Conservation (phyloP, 2,113 vertebrate genomes). For the Charina bottae region DNA sequence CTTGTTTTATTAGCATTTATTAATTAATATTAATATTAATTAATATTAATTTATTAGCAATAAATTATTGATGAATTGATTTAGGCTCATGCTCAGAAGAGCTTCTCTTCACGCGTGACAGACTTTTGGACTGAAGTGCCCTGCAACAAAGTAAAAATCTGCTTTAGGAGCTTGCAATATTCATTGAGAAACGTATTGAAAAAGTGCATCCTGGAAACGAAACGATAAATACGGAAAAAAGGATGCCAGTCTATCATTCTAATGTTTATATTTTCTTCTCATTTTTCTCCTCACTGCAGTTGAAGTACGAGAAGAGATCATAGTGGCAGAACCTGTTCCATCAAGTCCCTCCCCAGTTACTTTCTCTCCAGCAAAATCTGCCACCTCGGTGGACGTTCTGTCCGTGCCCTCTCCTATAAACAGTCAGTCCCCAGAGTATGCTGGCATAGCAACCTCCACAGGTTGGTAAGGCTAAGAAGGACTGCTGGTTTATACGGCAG, state of each 20-base stretch:
- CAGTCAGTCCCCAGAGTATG: conserved; percentile 90
- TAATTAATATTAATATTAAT: background rate
- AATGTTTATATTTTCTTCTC: background rate
- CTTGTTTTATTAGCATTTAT: background rate
- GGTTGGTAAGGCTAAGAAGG: conserved; percentile 74
- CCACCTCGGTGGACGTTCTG: conserved; percentile 84
- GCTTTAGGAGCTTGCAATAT: background rate
- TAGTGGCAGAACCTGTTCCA: conserved; percentile 82
- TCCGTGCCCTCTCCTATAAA: conserved; percentile 84
- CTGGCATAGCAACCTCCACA: conserved; percentile 82
- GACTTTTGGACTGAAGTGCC: background rate
- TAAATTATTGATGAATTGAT: no score
- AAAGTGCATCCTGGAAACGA: background rate
- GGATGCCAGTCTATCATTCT: background rate
- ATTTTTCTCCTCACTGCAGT: conserved; percentile 59
- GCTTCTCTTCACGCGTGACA: background rate
- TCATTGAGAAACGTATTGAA: background rate
- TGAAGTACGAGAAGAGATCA: conserved; percentile 85
- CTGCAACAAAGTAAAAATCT: background rate
- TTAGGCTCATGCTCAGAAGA: background rate
- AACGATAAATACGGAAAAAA: background rate
- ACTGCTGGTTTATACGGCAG: conserved; percentile 5
- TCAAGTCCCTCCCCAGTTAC: conserved; percentile 86
- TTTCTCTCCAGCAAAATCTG: conserved; percentile 91
- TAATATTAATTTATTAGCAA: background rate